Conservation (phyloP, 2,113 vertebrate genomes). For the Aldabrachelys gigantea region DNA sequence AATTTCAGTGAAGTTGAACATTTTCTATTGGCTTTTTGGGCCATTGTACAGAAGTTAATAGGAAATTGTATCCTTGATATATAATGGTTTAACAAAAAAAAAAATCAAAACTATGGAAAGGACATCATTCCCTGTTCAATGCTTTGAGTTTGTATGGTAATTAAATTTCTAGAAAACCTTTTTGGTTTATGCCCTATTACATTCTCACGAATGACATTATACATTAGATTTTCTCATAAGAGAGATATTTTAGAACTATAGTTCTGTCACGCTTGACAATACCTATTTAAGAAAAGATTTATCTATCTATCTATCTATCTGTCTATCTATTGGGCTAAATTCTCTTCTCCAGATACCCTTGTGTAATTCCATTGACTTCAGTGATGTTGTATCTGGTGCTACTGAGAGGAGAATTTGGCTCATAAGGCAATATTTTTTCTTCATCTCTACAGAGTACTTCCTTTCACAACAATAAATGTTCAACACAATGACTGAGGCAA, state of each 20-base stretch:
- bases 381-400: not conserved
- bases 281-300: not conserved
- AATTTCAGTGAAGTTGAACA: not conserved
- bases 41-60: not conserved
- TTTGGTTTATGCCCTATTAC: not conserved
- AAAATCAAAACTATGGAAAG: not conserved
- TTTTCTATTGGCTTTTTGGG: not conserved
- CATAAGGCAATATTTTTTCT: not conserved
- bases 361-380: not conserved
- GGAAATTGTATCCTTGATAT: not conserved
- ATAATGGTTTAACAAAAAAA: not conserved
- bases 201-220: not conserved
- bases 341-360: not conserved
- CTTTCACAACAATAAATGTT: not conserved
- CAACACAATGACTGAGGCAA: not conserved
- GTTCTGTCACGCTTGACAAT: not conserved
- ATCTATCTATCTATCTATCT: not conserved
- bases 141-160: not conserved
- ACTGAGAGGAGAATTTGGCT: not conserved
- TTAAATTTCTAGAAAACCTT: not conserved
- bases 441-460: not conserved
- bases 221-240: not conserved
- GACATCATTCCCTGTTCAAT: not conserved
- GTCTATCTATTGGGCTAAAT: not conserved
- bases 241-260: not conserved